Percentiles rank a stretch among this genome's conserved stretches.
phyloP scores from a whole-genome alignment of 2,888 invertebrate genomes.

The Tachina lurida region DNA sequence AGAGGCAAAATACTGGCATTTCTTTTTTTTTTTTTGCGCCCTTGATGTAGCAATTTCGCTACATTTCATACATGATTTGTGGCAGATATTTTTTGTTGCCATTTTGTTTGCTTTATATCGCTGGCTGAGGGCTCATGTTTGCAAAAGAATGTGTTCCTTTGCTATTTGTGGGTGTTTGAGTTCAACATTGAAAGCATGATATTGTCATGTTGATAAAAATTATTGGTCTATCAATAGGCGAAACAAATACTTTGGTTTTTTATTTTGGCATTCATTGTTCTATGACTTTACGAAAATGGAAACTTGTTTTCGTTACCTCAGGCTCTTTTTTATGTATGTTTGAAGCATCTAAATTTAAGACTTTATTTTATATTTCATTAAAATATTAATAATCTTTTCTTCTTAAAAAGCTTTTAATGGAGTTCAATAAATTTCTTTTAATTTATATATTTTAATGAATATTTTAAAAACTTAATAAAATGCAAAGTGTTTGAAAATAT shows the following conservation, averaged over 20 bases:
- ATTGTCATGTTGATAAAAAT: conserved; percentile 59
- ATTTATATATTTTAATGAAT: neutral
- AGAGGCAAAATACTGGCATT: conserved; percentile 17
- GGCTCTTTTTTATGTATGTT: too few relatives aligned
- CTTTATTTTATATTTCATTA: neutral
- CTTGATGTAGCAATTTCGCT: conserved; percentile 29
- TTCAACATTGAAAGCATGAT: conserved; percentile 49
- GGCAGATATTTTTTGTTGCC: conserved; percentile 11
- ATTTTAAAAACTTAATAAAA: conserved; percentile 8
- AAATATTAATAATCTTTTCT: neutral
- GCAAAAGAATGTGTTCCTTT: conserved; percentile 12
- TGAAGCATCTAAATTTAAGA: too few relatives aligned
- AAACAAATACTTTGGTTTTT: conserved; percentile 26
- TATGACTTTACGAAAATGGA: neutral
- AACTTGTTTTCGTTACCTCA: neutral
- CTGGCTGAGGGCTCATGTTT: neutral
- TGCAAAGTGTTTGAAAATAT: neutral
- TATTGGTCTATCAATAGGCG: conserved; percentile 54
- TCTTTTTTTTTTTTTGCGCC: neutral
- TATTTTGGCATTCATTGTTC: neutral
- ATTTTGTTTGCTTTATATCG: conserved; percentile 6
- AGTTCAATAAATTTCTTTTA: neutral
- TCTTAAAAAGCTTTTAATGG: neutral
- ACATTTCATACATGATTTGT: conserved; percentile 61
- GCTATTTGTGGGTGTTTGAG: neutral